Base-by-base conservation (phyloP, 1,140 invertebrate species). In the Bradynema listronoti region DNA sequence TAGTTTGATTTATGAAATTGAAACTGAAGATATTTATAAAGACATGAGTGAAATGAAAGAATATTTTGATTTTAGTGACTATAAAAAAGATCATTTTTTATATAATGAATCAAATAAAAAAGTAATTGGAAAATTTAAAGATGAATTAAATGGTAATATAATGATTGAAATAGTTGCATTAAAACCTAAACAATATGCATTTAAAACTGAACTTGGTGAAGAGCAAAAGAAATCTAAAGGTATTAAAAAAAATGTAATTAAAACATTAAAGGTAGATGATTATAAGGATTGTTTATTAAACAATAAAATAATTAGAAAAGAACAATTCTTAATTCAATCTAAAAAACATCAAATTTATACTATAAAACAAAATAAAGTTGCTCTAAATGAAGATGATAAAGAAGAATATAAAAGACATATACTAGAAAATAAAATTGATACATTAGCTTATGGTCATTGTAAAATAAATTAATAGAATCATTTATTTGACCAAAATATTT, bases 371-470 rank as follows among this genome's bases (percentile, higher is more conserved):
- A 58, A 56, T 56, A 63, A 58, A 58, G 57, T 58, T 7, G 56
- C 27, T 22, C 24, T 58, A 58, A 58, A 61, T 58, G 56, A 58
- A 61, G 56, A 58, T 61, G 56, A 58, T 58, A 58, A 30, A 55
- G 39, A 53, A 7, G 53, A 55, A 51, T 55, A 22, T 41, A 52
- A 52, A 56, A 56, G 54, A 56, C 27, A 58, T 58, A 56, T 56
- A 14, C 9, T 56, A 58, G 56, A 58, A n/a, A 61, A 58, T 61
- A 61, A 61, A n/a, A 61, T 61, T 61, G 30, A 58, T 61, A 58
- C 56, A 61, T 58, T 58, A 58, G 56, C 58, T 7, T 61, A 58
- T 58, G 56, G 56, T 7, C 56, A 58, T 58, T 49, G 19, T 39
- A 39, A 39, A 39, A 39, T 39, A 39, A 19, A 39, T 39, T 11